phyloP scores from a whole-genome alignment of 1,140 invertebrate species.

The Panagrolaimus sp. region DNA sequence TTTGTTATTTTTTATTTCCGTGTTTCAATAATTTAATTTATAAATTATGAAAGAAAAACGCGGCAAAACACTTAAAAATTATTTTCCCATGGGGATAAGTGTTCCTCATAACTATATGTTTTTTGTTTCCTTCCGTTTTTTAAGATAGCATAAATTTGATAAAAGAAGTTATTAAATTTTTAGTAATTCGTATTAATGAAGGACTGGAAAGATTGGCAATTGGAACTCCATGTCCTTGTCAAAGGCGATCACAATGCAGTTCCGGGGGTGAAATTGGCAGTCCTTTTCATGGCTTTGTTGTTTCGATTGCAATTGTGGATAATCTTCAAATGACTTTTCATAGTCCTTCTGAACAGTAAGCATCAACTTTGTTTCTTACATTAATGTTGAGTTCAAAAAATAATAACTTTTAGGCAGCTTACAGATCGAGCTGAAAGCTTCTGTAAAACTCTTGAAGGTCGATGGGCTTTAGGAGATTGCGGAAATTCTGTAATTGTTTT shows the following conservation, averaged over 20 bases:
- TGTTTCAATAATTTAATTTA: conserved; percentile 17
- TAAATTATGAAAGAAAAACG: conserved; percentile 16
- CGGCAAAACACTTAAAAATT: neutral
- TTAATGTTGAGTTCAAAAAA: conserved; percentile 5
- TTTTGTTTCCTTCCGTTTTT: neutral
- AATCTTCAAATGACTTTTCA: conserved; percentile 60
- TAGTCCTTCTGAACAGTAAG: conserved; percentile 55
- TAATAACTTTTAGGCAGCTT: conserved; percentile 48
- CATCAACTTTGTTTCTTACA: neutral
- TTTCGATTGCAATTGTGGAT: conserved; percentile 56
- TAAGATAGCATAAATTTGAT: conserved; percentile 5
- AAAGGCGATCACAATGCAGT: conserved; percentile 56
- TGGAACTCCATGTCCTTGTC: conserved; percentile 57
- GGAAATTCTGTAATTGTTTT: conserved; percentile 59
- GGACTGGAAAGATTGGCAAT: conserved; percentile 51
- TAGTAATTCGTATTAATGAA: conserved; percentile 50
- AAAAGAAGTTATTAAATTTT: conserved; percentile 11
- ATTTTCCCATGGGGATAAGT: neutral
- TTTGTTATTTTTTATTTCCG: neutral
- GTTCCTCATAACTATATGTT: neutral
- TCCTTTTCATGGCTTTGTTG: conserved; percentile 56
- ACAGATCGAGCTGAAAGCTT: conserved; percentile 57
- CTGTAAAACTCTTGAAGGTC: conserved; percentile 53
- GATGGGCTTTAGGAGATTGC: conserved; percentile 59
- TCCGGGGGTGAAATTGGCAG: conserved; percentile 33